Evolutionary conservation across 2,797 vertebrate species (phyloP).

Genomic region (Cossypha dichroa): DNA sequence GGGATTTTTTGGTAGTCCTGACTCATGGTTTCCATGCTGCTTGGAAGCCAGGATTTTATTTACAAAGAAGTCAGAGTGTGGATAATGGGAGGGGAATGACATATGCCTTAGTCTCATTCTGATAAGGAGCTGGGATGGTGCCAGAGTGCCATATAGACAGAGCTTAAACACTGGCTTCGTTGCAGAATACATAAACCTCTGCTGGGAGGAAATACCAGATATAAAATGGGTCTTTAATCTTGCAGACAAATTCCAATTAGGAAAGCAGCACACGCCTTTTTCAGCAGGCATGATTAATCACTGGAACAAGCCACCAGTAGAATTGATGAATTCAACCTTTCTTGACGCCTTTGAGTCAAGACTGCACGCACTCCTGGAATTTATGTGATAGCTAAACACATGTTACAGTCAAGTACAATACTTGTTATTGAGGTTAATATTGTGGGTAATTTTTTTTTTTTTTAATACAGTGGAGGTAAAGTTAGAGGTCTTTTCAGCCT

Average conservation of each 20-base stretch:
- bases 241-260: conserved; percentile 47
- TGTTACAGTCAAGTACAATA: background rate
- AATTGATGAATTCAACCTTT: conserved; percentile 33
- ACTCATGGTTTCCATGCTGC: background rate
- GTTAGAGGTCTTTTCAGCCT: background rate
- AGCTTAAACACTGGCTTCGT: background rate
- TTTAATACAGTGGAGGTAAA: background rate
- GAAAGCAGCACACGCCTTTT: conserved; percentile 8
- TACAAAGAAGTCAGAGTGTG: background rate
- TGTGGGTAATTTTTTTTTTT: background rate
- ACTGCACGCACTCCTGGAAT: background rate
- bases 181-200: conserved; percentile 40
- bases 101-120: background rate
- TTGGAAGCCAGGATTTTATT: background rate
- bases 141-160: conserved; percentile 2
- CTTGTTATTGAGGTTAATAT: background rate
- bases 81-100: background rate
- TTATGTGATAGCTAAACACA: background rate
- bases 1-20: background rate
- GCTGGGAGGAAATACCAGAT: conserved; percentile 13
- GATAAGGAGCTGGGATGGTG: background rate
- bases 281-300: conserved; percentile 14
- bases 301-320: conserved; percentile 9
- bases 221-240: conserved; percentile 41
- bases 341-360: background rate